Base-by-base conservation (phyloP, 2,888 invertebrate genomes). In the Matsumyia berberina region DNA sequence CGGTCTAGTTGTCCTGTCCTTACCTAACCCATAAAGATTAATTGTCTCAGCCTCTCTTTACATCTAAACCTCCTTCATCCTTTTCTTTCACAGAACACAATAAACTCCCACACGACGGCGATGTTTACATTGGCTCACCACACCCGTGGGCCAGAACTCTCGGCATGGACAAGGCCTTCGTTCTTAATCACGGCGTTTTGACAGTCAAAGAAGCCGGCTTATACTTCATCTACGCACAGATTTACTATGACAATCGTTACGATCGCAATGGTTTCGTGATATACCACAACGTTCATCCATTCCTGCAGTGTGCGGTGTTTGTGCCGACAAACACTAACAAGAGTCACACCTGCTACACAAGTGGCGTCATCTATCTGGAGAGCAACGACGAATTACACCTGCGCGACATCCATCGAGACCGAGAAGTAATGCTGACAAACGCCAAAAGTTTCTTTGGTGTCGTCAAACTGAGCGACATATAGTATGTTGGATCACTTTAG, bases 361-460 rank as follows among this genome's bases (percentile, higher is more conserved):
- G 95, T 15, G 94, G 95, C 0, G 94, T 95, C 0, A 93, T 94
- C 31, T 93, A 94, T 90, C 91, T 96, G 7, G 92, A 92, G 49
- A 93, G 93, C 31, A 94, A 94, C 11, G 96, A 97, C 89, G 93
- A 92, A 17, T 91, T 97, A 11, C 94, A 94, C 5, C 91, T 97
- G 9, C 93, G 94, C 66, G 96, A 97, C 88, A 93, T 96, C 0
- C 91, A 91, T 72, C 88, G 85, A n/a, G 89, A 91, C 87, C 91
- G 90, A 9, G 87, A 85, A 64, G 89, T 88, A 2, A 88, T 89
- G 60, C 82, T 91, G 2, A 94, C 94, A 12, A 94, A 94, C 11
- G 95, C 95, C 86, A 96, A 96, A 90, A 96, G 96, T 88, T 97
- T 96, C 92, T 96, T 96, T 87, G 97, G 96, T 37, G 93, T 96